These are phyloP conservation scores for Ectropis crepuscularia DNA, from an alignment of 2,888 invertebrate genomes.

Conservation along the genomic window DNA sequence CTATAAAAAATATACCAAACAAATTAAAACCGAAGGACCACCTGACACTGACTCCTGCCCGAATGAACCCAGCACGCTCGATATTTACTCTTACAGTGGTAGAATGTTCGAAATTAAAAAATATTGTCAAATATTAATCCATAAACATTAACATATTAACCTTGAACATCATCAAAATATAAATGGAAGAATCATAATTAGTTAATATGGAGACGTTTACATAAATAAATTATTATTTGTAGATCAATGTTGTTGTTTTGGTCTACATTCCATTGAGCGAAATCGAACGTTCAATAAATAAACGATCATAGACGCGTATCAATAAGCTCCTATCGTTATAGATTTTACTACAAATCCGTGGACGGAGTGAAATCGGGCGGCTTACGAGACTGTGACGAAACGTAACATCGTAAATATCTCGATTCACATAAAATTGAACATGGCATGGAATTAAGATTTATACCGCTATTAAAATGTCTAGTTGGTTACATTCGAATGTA, in stretches of 20 bases:
- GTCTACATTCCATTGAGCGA: slow-evolving; percentile 14
- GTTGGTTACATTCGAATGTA: slow-evolving; percentile 1
- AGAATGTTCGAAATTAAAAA: no score
- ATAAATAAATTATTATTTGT: neutral
- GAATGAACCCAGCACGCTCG: no score
- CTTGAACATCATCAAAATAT: no score
- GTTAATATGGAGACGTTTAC: neutral
- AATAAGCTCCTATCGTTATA: slow-evolving; percentile 4
- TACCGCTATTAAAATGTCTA: slow-evolving; percentile 19
- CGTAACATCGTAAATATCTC: slow-evolving; percentile 27
- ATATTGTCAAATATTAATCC: no score
- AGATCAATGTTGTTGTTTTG: neutral
- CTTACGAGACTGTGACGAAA: slow-evolving; percentile 33
- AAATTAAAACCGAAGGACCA: no score
- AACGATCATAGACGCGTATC: slow-evolving; percentile 10
- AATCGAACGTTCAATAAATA: slow-evolving; percentile 18
- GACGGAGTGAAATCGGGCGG: slow-evolving; percentile 29
- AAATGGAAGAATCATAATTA: no score
- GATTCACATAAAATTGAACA: slow-evolving; percentile 30
- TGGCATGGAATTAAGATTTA: slow-evolving; percentile 22
- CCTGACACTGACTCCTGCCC: no score
- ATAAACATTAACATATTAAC: no score
- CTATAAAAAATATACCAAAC: no score
- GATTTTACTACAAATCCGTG: slow-evolving; percentile 16
- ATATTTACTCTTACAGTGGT: no score